Percentiles rank a stretch among this genome's conserved stretches.
Evolutionary conservation across 1,140 invertebrate genomes (phyloP).

Genomic region (Leptopilina boulardi): DNA sequence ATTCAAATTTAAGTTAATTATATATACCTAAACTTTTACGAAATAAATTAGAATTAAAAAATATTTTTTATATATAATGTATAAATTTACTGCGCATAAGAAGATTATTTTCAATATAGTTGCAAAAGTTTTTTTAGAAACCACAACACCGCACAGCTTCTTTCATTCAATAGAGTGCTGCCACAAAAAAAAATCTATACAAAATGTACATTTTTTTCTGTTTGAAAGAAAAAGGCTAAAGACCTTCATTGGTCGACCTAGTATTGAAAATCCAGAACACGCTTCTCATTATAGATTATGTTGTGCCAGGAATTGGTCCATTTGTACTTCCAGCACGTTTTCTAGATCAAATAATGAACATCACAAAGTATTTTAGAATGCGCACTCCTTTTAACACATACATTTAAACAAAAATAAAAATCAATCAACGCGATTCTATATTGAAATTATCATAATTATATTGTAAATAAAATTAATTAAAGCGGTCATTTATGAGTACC

Average conservation of each 20-base stretch:
- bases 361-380: not conserved
- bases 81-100: too few species aligned
- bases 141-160: not conserved
- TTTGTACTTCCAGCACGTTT: constrained; percentile 17
- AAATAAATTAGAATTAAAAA: too few species aligned
- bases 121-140: too few species aligned
- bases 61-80: too few species aligned
- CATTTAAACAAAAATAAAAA: not conserved
- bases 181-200: not conserved
- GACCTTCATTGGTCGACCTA: constrained; percentile 42
- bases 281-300: constrained; percentile 40
- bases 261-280: constrained; percentile 50
- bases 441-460: too few species aligned
- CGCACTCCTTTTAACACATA: not conserved
- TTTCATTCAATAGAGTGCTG: not conserved
- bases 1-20: too few species aligned
- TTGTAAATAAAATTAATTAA: too few species aligned
- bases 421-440: too few species aligned
- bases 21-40: too few species aligned
- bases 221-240: constrained; percentile 18
- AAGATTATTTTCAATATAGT: too few species aligned
- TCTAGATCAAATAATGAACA: not conserved
- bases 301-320: constrained; percentile 11
- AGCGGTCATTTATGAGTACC: too few species aligned
- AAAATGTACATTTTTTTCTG: not conserved